These are phyloP conservation scores for Thecocarcelia acutangulata DNA, from an alignment of 2,888 invertebrate genomes.

Conservation along the genomic window DNA sequence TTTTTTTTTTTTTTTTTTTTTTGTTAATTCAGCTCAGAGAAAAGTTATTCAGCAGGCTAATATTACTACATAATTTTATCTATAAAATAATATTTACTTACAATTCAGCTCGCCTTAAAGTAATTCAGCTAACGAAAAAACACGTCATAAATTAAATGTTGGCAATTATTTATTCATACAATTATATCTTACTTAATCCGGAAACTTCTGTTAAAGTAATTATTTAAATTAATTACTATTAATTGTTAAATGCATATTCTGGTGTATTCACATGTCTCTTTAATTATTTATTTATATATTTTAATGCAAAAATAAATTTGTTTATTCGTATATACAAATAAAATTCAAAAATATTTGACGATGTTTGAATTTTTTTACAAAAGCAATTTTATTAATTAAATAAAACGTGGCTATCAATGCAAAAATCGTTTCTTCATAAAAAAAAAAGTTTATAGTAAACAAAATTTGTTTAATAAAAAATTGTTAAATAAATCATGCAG, in stretches of 20 bases:
- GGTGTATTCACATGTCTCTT: background rate
- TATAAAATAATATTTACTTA: background rate
- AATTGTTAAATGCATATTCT: background rate
- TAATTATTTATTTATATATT: background rate
- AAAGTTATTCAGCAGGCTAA: too few species aligned
- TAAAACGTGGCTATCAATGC: constrained; percentile 28
- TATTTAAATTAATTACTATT: constrained; percentile 4
- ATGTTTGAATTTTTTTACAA: background rate
- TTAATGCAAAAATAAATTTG: background rate
- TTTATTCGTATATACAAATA: background rate
- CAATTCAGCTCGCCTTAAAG: background rate
- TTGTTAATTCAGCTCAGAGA: too few species aligned
- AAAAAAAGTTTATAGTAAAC: background rate
- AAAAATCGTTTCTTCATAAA: constrained; percentile 8
- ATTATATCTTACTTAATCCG: background rate
- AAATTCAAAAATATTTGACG: background rate
- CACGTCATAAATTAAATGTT: too few species aligned
- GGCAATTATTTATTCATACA: background rate
- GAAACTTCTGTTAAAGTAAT: background rate
- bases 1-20: too few species aligned
- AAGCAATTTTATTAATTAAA: constrained; percentile 25
- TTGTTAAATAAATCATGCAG: constrained; percentile 10
- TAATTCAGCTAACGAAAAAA: background rate
- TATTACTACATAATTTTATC: too few species aligned
- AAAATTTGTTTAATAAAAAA: constrained; percentile 7